Evolutionary conservation across 2,113 vertebrate genomes (phyloP).

Genomic region (Pavo muticus): DNA sequence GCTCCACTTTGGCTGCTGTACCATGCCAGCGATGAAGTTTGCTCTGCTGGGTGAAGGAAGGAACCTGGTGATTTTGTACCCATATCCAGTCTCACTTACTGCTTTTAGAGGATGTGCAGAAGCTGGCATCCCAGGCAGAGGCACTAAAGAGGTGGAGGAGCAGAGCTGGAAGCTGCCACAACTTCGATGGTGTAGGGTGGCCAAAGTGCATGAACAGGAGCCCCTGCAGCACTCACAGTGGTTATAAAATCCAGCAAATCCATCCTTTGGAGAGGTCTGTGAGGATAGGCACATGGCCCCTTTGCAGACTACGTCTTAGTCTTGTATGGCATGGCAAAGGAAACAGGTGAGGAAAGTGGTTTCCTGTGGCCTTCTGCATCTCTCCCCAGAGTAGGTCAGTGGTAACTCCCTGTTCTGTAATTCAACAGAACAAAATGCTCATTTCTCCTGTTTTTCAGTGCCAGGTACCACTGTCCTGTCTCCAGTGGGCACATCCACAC

Average conservation of each 20-base stretch:
- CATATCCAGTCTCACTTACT: background rate
- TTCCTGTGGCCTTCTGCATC: background rate
- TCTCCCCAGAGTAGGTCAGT: background rate
- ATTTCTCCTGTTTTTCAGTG: background rate
- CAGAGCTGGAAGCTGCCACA: background rate
- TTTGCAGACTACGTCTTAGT: background rate
- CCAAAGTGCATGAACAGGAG: background rate
- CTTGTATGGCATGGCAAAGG: background rate
- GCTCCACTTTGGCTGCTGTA: fast-evolving
- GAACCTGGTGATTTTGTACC: background rate
- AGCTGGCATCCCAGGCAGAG: background rate
- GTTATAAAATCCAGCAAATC: background rate
- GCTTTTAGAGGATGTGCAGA: background rate
- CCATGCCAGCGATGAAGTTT: background rate
- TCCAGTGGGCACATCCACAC: background rate
- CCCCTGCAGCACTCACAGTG: background rate
- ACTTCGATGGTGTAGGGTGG: background rate
- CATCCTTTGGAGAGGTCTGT: background rate
- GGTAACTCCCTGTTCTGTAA: background rate
- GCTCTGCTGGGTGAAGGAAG: background rate
- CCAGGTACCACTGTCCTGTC: background rate
- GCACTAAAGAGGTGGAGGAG: background rate
- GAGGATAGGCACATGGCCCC: fast-evolving
- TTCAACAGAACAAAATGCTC: background rate
- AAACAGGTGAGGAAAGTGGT: background rate